A percentile compares a stretch with the other conserved stretches of the same genome.
Conservation (phyloP, 1,140 invertebrate genomes). For the Cherax quadricarinatus region DNA sequence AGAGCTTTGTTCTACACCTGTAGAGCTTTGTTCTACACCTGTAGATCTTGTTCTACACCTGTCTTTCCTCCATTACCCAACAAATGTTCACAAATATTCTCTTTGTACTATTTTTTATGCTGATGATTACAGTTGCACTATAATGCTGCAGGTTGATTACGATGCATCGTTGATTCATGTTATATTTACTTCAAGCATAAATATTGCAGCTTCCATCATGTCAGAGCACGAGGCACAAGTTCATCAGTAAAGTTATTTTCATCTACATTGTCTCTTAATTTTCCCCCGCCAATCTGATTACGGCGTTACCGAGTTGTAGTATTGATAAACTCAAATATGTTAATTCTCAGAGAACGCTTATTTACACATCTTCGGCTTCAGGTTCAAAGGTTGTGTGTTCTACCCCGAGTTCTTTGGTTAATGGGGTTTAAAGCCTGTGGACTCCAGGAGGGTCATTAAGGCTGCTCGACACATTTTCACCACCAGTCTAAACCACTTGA, state of each 20-base stretch:
- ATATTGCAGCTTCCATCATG: conserved; percentile 5
- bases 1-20: too few species aligned
- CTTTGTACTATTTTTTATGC: neutral
- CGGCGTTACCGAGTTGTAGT: too few species aligned
- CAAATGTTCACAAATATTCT: neutral
- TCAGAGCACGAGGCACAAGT: conserved; percentile 4
- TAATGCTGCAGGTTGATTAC: neutral
- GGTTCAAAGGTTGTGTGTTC: too few species aligned
- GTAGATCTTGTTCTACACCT: too few species aligned
- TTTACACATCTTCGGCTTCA: too few species aligned
- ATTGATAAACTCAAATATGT: too few species aligned
- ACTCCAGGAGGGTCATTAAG: too few species aligned
- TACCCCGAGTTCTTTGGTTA: too few species aligned
- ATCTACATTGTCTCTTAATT: conserved; percentile 18
- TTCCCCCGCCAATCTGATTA: neutral
- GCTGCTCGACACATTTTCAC: too few species aligned
- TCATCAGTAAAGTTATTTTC: conserved; percentile 36
- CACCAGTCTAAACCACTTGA: too few species aligned
- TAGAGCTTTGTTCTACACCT: neutral
- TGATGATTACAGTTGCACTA: neutral
- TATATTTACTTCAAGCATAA: neutral
- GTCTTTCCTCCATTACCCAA: neutral
- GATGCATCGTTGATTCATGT: neutral
- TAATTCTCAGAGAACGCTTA: too few species aligned
- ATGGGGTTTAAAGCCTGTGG: too few species aligned